Base-by-base conservation (phyloP, 2,113 vertebrate genomes). In the Nerophis lumbriciformis region DNA sequence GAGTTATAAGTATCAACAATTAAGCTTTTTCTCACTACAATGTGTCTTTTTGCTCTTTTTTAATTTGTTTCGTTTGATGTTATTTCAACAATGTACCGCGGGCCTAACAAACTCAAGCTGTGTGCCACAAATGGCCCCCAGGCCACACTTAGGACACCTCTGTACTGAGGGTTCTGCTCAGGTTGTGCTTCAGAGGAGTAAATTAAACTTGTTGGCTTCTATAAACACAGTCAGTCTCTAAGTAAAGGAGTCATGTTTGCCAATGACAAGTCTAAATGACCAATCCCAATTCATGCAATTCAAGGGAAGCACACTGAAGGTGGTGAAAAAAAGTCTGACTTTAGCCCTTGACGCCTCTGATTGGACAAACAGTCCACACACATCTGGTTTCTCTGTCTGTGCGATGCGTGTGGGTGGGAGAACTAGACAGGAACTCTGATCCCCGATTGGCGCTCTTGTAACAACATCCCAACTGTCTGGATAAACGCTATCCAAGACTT, bases 371-470 rank as follows among this genome's bases (percentile, higher is more conserved):
- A 72, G 66, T 5, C 48, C 56, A 45, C 42, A 50, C 71, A 50
- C 72, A 80, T 90, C 90, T 92, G 90, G 61, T 90, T 89, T 90
- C 70, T 69, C 75, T 81, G 66, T 90, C 69, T 84, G 71, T n/a
- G 21, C 78, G 76, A 82, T 88, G 73, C 80, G 88, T 79, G 76
- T 86, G 87, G 73, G 88, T 85, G 87, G 88, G 80, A 84, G 88
- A 81, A 75, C 66, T 39, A 78, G 85, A 85, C 89, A 89, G 88
- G 88, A 90, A 90, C 76, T 82, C 68, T 56, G 48, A 80, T 75
- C 65, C 83, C 86, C 85, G 73, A 57, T 78, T 80, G 81, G 76
- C 81, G 19, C 35, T 71, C 75, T 72, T 79, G 59, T 71, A 82
- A 83, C 73, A 90, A 88, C 86, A 88, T 89, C 83, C 83, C 56